phyloP scores from a whole-genome alignment of 2,888 invertebrate genomes.

The Eumacrocentrus americanus region DNA sequence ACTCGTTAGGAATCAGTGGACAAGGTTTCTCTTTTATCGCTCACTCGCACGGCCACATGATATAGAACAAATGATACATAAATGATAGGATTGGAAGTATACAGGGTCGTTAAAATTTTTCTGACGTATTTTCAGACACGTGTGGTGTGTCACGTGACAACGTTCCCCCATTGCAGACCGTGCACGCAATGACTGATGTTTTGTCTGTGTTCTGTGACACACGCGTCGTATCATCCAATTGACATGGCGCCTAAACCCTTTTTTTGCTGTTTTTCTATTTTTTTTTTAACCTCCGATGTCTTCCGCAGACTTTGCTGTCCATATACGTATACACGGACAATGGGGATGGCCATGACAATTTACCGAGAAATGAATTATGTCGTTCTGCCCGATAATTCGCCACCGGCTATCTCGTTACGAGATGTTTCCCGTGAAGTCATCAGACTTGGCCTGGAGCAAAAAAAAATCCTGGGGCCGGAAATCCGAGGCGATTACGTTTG shows the following conservation, averaged over 20 bases:
- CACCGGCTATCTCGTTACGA: constrained; percentile 27
- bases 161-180: not conserved
- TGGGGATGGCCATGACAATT: constrained; percentile 29
- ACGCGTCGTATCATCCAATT: not conserved
- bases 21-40: too few relatives aligned
- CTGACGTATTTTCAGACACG: too few relatives aligned
- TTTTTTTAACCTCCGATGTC: not conserved
- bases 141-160: not conserved
- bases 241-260: not conserved
- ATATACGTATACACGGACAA: constrained; percentile 19
- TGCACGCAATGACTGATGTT: not conserved
- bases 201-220: not conserved
- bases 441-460: constrained; percentile 4
- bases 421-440: constrained; percentile 34
- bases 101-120: too few relatives aligned
- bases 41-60: constrained; percentile 1
- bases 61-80: too few relatives aligned
- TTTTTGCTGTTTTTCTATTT: not conserved
- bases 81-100: too few relatives aligned
- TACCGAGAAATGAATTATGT: constrained; percentile 37
- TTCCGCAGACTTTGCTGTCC: too few relatives aligned
- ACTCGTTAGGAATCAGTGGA: too few relatives aligned
- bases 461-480: constrained; percentile 19
- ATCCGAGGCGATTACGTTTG: constrained; percentile 1
- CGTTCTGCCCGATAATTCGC: constrained; percentile 35